Evolutionary conservation across 2,797 vertebrate genomes (phyloP).

Genomic region (Euthynnus affinis): DNA sequence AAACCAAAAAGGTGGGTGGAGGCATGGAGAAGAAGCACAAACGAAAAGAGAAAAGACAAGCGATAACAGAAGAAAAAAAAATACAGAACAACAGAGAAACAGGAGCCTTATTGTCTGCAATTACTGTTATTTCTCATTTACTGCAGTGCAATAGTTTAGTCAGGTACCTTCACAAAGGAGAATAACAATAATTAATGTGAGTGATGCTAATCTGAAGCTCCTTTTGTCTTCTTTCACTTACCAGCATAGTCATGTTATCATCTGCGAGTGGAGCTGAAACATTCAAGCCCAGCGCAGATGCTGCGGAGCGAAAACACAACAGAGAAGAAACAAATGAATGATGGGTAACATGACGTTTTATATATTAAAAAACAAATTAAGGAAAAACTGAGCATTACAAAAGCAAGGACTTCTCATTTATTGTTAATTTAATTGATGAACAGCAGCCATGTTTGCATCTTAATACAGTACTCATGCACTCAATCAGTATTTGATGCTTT

Average conservation of each 20-base stretch:
- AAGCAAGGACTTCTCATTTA: too few relatives aligned
- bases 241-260: constrained; percentile 87
- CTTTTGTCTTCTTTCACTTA: constrained; percentile 63
- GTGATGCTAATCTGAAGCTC: neutral
- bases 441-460: too few relatives aligned
- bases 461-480: too few relatives aligned
- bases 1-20: neutral
- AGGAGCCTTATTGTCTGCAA: neutral
- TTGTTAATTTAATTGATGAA: neutral
- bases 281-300: constrained; percentile 87
- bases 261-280: constrained; percentile 87
- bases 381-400: neutral
- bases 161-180: neutral
- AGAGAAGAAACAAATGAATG: neutral
- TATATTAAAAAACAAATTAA: too few relatives aligned
- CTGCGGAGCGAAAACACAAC: constrained; percentile 52
- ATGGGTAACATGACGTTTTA: neutral
- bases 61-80: constrained; percentile 62
- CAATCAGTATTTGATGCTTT: too few relatives aligned
- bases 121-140: too few relatives aligned
- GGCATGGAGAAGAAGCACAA: constrained; percentile 9
- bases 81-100: constrained; percentile 14
- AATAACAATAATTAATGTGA: neutral
- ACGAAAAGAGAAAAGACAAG: constrained; percentile 43
- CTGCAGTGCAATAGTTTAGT: too few relatives aligned